A percentile compares a stretch with the other conserved stretches of the same genome.
Conservation (phyloP, 2,888 invertebrate species). For the Melanostoma scalare region DNA sequence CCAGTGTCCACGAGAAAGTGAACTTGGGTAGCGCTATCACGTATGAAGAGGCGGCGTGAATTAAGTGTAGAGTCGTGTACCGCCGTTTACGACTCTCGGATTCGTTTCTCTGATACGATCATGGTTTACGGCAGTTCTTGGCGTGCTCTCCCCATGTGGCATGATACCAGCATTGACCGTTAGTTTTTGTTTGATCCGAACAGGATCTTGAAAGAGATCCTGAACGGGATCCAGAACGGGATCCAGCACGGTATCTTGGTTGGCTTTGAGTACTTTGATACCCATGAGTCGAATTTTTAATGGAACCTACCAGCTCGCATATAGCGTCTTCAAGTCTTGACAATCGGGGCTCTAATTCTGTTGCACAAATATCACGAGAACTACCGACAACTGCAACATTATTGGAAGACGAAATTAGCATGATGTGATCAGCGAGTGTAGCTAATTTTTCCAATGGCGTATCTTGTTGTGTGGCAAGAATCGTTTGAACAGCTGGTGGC, state of each 20-base stretch:
- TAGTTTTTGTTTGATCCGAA: no score
- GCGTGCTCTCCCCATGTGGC: slow-evolving; percentile 15
- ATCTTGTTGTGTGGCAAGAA: background rate
- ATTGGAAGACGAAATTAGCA: slow-evolving; percentile 5
- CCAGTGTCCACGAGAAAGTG: slow-evolving; percentile 43
- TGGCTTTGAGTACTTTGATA: background rate
- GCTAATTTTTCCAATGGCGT: background rate
- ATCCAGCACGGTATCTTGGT: no score
- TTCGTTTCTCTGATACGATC: background rate
- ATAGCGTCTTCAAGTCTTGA: slow-evolving; percentile 7
- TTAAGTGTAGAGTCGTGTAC: slow-evolving; percentile 15
- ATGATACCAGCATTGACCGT: slow-evolving; percentile 14
- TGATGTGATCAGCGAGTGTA: background rate
- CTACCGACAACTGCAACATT: background rate
- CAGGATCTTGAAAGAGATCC: background rate
- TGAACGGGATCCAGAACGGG: slow-evolving; percentile 10
- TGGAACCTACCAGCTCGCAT: background rate
- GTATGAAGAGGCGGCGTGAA: slow-evolving; percentile 23
- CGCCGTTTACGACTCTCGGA: slow-evolving; percentile 29
- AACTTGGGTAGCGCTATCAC: background rate
- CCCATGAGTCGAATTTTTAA: background rate
- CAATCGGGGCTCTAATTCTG: background rate
- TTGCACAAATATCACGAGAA: background rate
- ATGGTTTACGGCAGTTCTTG: background rate
- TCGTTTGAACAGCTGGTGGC: background rate